These are phyloP conservation scores for Junco hyemalis DNA, from an alignment of 2,113 vertebrate genomes.

Conservation along the genomic window DNA sequence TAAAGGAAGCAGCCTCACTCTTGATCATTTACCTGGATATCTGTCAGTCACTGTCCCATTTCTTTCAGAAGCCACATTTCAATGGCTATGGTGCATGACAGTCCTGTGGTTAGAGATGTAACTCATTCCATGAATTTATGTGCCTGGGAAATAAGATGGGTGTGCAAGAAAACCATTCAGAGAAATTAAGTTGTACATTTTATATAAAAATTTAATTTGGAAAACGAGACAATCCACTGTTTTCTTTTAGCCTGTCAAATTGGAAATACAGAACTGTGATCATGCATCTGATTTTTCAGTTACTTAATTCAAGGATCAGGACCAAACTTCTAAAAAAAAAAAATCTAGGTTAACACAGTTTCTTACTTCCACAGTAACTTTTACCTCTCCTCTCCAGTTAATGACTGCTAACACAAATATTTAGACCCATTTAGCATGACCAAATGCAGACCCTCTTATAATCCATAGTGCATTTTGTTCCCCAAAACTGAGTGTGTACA, in stretches of 20 bases:
- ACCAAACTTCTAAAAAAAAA: not conserved
- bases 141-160: not conserved
- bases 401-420: not conserved
- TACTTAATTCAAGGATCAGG: not conserved
- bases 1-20: no score
- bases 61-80: not conserved
- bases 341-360: not conserved
- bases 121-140: not conserved
- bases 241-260: not conserved
- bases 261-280: not conserved
- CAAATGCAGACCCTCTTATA: not conserved
- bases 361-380: not conserved
- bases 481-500: not conserved
- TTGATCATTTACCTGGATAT: not conserved
- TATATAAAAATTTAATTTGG: not conserved
- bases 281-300: not conserved
- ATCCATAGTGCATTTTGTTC: not conserved
- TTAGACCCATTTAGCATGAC: not conserved
- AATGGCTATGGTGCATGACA: not conserved
- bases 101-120: not conserved
- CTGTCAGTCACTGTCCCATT: not conserved
- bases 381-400: not conserved
- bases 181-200: not conserved
- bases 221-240: not conserved
- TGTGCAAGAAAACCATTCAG: not conserved